A percentile compares a stretch with the other conserved stretches of the same genome.
These are phyloP conservation scores for Eudyptes chrysolophus DNA, from an alignment of 2,113 vertebrate species.

Conservation along the genomic window DNA sequence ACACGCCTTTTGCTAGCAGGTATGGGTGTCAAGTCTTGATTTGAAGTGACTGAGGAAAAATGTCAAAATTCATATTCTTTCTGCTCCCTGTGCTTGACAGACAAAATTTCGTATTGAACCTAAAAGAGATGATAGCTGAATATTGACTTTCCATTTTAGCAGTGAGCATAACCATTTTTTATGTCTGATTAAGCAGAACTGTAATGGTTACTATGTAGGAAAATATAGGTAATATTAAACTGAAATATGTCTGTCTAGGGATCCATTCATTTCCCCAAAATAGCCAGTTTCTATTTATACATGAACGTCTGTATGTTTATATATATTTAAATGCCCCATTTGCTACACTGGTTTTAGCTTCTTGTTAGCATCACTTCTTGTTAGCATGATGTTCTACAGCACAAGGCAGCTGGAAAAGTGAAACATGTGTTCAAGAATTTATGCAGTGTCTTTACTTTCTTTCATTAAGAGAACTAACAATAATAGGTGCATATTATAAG, in stretches of 20 bases:
- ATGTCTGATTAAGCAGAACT: conserved; percentile 48
- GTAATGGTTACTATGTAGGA: conserved; percentile 69
- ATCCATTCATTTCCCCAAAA: conserved; percentile 74
- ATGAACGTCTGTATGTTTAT: conserved; percentile 77
- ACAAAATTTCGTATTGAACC: conserved; percentile 22
- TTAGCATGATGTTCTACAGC: conserved; percentile 82
- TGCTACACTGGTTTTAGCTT: conserved; percentile 80
- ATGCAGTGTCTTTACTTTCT: conserved; percentile 80
- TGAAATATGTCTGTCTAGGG: conserved; percentile 76
- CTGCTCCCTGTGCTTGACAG: neutral
- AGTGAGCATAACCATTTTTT: neutral
- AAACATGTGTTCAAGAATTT: conserved; percentile 80
- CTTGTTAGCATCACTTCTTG: conserved; percentile 82
- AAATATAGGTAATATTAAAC: conserved; percentile 74
- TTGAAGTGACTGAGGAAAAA: conserved; percentile 14
- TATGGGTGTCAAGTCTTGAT: neutral
- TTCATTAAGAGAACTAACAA: conserved; percentile 78
- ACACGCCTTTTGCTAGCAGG: neutral
- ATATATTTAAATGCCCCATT: conserved; percentile 81
- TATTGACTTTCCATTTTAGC: conserved; percentile 50
- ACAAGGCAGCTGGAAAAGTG: conserved; percentile 73
- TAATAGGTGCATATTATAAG: conserved; percentile 73
- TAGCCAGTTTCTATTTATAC: conserved; percentile 75
- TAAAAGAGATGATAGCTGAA: conserved; percentile 36
- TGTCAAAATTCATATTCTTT: conserved; percentile 12